A percentile compares a stretch with the other conserved stretches of the same genome.
These are phyloP conservation scores for Lagria hirta DNA, from an alignment of 2,888 invertebrate species.

Conservation along the genomic window DNA sequence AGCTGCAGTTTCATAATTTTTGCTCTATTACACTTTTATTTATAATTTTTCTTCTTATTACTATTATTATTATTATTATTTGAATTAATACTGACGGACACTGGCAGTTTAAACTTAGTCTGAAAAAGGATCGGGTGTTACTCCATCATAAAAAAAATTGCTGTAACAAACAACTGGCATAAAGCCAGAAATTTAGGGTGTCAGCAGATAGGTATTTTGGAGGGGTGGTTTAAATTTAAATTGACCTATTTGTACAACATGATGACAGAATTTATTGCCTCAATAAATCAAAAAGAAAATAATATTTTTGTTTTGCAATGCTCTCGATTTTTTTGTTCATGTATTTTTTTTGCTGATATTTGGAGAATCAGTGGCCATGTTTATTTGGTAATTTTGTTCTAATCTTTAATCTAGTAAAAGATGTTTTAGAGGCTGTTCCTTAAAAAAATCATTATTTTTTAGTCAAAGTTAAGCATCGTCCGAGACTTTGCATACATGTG, in stretches of 20 bases:
- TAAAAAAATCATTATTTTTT: no score
- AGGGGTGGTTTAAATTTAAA: constrained; percentile 15
- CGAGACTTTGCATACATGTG: no score
- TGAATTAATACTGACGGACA: constrained; percentile 12
- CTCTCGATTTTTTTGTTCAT: no score
- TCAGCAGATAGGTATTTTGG: constrained; percentile 8
- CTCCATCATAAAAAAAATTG: no score
- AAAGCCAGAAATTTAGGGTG: constrained; percentile 10
- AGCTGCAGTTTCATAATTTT: constrained; percentile 56
- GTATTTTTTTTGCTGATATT: no score
- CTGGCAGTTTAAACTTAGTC: constrained; percentile 13
- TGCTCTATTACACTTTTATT: constrained; percentile 11
- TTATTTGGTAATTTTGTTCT: no score
- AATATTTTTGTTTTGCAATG: no score
- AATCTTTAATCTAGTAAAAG: no score
- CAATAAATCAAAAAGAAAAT: no score
- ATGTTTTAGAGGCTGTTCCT: no score
- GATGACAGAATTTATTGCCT: constrained; percentile 12
- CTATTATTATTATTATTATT: constrained; percentile 4
- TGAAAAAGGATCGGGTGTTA: constrained; percentile 11
- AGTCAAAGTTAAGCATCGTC: no score
- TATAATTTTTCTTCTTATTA: neutral
- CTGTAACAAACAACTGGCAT: constrained; percentile 17
- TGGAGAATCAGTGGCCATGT: no score
- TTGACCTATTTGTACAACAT: constrained; percentile 11